phyloP scores from a whole-genome alignment of 2,888 invertebrate genomes.

The Lamellibrachia columna region DNA sequence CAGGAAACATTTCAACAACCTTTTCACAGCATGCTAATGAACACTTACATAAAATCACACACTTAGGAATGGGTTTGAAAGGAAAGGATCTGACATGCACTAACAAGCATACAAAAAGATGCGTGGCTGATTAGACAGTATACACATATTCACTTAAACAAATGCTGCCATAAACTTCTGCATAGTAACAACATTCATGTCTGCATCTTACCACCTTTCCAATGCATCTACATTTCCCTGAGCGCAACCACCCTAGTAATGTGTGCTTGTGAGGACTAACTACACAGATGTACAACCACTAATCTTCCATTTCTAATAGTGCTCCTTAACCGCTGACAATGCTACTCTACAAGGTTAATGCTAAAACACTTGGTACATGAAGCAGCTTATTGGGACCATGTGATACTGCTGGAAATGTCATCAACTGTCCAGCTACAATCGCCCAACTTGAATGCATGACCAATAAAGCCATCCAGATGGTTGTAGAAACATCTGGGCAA shows the following conservation, averaged over 20 bases:
- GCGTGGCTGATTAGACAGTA: not conserved
- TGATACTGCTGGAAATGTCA: not conserved
- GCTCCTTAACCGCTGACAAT: not conserved
- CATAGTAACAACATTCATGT: not conserved
- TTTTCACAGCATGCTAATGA: not conserved
- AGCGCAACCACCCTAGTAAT: not conserved
- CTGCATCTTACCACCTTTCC: not conserved
- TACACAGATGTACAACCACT: not conserved
- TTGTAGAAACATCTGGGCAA: not conserved
- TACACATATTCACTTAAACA: not conserved
- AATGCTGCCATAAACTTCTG: not conserved
- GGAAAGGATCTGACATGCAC: not conserved
- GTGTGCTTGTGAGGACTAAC: not conserved
- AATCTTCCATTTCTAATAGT: not conserved
- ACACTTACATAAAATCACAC: not conserved
- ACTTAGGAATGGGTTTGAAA: not conserved
- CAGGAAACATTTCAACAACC: constrained; percentile 1
- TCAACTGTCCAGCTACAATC: not conserved
- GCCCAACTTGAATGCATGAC: not conserved
- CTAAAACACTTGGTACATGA: not conserved
- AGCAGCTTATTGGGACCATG: not conserved
- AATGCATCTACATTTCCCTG: not conserved
- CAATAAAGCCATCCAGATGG: not conserved
- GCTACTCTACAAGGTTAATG: not conserved
- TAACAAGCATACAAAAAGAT: not conserved